These are phyloP conservation scores for Pseudomyrmex pallidus DNA, from an alignment of 1,140 invertebrate genomes.

Conservation along the genomic window DNA sequence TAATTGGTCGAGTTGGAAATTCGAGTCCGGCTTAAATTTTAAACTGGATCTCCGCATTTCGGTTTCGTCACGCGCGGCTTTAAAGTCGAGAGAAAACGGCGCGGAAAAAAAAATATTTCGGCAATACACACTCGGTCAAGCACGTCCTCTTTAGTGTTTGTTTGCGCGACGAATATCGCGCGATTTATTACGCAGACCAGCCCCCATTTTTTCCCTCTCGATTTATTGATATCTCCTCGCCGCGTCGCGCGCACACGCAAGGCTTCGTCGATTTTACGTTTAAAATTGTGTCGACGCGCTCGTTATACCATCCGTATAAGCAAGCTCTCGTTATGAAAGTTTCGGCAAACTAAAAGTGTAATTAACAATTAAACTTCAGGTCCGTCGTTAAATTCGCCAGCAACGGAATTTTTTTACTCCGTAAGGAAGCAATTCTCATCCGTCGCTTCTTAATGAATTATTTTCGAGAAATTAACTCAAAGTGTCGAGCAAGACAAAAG, in stretches of 20 bases:
- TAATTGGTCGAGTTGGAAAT: conserved; percentile 68
- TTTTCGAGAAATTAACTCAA: conserved; percentile 55
- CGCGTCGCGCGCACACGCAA: not conserved
- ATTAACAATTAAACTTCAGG: conserved; percentile 48
- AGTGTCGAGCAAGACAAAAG: conserved; percentile 44
- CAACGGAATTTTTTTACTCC: not conserved
- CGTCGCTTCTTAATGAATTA: conserved; percentile 47
- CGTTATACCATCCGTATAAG: not conserved
- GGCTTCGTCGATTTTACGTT: conserved; percentile 36
- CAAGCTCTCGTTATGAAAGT: conserved; percentile 3
- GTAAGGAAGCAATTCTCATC: conserved; percentile 14
- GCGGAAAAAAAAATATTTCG: conserved; percentile 55
- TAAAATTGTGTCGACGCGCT: conserved; percentile 10
- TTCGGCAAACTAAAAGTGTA: conserved; percentile 28
- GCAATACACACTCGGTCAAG: conserved; percentile 14
- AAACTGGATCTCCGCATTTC: conserved; percentile 51
- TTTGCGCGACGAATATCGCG: conserved; percentile 9
- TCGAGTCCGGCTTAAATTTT: conserved; percentile 62
- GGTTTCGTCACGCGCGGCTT: conserved; percentile 44
- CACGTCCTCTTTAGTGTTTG: conserved; percentile 44
- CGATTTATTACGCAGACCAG: conserved; percentile 33
- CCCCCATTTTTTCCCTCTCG: not conserved
- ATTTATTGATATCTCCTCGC: conserved; percentile 14
- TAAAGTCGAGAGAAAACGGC: conserved; percentile 24
- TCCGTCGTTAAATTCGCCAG: conserved; percentile 1